phyloP scores from a whole-genome alignment of 2,888 invertebrate genomes.

The Rhagonycha lutea region DNA sequence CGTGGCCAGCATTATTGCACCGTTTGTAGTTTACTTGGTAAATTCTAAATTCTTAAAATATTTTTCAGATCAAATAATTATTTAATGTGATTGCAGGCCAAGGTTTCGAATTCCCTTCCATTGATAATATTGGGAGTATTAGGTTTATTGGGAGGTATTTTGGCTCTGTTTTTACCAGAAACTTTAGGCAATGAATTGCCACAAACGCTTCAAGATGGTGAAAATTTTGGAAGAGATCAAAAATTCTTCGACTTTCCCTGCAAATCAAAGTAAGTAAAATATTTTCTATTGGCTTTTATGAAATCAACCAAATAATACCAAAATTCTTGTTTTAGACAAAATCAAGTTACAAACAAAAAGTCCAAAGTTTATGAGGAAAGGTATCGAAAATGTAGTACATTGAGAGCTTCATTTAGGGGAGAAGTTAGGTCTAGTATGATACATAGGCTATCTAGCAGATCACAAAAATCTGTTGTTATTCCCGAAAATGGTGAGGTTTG shows the following conservation, averaged over 20 bases:
- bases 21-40: slow-evolving; percentile 83
- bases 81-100: slow-evolving; percentile 59
- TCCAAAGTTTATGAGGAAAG: slow-evolving; percentile 41
- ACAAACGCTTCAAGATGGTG: slow-evolving; percentile 84
- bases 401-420: slow-evolving; percentile 66
- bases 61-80: neutral
- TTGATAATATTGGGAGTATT: slow-evolving; percentile 77
- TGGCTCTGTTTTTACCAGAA: slow-evolving; percentile 83
- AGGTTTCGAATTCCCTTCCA: slow-evolving; percentile 72
- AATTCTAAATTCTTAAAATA: slow-evolving; percentile 44
- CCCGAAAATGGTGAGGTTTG: slow-evolving; percentile 38
- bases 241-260: slow-evolving; percentile 83
- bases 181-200: slow-evolving; percentile 85
- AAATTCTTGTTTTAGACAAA: neutral
- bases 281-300: neutral
- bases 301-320: neutral
- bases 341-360: slow-evolving; percentile 36
- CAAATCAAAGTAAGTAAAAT: slow-evolving; percentile 62
- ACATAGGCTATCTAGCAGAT: slow-evolving; percentile 59
- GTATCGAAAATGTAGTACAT: slow-evolving; percentile 57
- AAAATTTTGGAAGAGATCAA: slow-evolving; percentile 81
- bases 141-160: slow-evolving; percentile 73
- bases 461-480: slow-evolving; percentile 52
- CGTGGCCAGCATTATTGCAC: slow-evolving; percentile 80
- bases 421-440: slow-evolving; percentile 67